Conservation (phyloP, 2,113 vertebrate species). For the Conger conger region DNA sequence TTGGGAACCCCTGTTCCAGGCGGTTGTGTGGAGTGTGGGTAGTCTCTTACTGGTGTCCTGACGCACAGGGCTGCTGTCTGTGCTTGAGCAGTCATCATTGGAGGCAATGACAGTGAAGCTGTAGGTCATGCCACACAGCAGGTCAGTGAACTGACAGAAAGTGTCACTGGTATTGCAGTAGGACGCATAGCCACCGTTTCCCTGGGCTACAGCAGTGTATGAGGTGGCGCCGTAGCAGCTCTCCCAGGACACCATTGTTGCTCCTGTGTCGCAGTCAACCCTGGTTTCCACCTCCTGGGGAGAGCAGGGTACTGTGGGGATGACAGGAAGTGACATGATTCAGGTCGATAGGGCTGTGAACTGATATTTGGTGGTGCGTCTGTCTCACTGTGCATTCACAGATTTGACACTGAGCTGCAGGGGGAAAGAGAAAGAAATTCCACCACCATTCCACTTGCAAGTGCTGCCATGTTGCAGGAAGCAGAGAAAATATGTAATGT, state of each 20-base stretch:
- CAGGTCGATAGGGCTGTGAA: neutral
- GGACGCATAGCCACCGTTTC: slow-evolving; percentile 49
- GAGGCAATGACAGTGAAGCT: slow-evolving; percentile 59
- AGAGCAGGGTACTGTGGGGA: slow-evolving; percentile 60
- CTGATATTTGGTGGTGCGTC: neutral
- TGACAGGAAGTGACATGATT: neutral
- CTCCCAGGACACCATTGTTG: slow-evolving; percentile 64
- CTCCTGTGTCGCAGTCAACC: slow-evolving; percentile 56
- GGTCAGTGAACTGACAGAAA: slow-evolving; percentile 51
- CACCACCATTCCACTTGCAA: neutral
- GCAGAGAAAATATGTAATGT: too few species aligned
- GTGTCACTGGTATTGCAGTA: slow-evolving; percentile 53
- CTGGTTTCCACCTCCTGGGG: slow-evolving; percentile 49
- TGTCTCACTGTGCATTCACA: neutral
- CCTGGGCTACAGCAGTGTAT: slow-evolving; percentile 59
- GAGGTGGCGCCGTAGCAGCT: slow-evolving; percentile 58
- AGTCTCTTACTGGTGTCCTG: slow-evolving; percentile 55
- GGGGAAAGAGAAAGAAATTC: neutral
- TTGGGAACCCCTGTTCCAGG: neutral
- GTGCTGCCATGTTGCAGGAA: too few species aligned
- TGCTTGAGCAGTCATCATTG: slow-evolving; percentile 54
- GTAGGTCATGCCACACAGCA: slow-evolving; percentile 67
- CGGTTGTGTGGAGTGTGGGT: neutral
- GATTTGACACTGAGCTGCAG: neutral
- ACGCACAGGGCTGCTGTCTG: slow-evolving; percentile 44